Base-by-base conservation (phyloP, 2,113 vertebrate genomes). In the Sitta europaea region DNA sequence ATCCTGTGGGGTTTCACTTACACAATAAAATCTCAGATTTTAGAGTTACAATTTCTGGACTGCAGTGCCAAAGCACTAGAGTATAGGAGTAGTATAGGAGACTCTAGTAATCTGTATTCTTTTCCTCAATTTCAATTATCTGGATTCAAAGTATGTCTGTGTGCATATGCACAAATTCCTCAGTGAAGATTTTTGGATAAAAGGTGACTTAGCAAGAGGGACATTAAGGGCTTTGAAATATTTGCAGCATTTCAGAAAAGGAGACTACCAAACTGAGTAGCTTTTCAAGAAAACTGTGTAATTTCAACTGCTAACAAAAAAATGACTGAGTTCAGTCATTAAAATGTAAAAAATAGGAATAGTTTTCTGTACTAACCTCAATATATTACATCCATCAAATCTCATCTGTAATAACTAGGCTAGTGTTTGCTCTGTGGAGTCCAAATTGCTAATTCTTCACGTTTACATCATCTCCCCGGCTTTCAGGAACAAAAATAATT, bases 401-500 rank as follows among this genome's bases (percentile, higher is more conserved):
- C 63, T 73, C 78, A 77, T 80, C 71, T 86, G 54, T 80, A 95
- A 79, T 90, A 92, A 86, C 54, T 58, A 76, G 27, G 17, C 35
- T 77, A 67, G 29, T 93, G 75, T 95, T 96, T 95, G 63, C 51
- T 91, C 75, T 93, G 50, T 55, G 75, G 55, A 79, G 51, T 58
- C 75, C 24, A 25, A 77, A 92, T 70, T 2, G 0, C 75, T 93
- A 96, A 96, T 96, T 83, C 78, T 79, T 91, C 55, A 77, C 61
- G 90, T 92, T 95, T 95, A 93, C 85, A 92, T 74, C 63, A 81
- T 45, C 74, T 77, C 57, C 81, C 83, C 62, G 31, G 85, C 79
- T 96, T 90, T 90, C 81, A 92, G 67, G 88, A 90, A 80, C 58
- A 94, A 90, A 93, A 96, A 96, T 80, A 4, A 5, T 86, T 90